A percentile compares a stretch with the other conserved stretches of the same genome.
Conservation (phyloP, 1,140 invertebrate genomes). For the Zaprionus nigranus region DNA sequence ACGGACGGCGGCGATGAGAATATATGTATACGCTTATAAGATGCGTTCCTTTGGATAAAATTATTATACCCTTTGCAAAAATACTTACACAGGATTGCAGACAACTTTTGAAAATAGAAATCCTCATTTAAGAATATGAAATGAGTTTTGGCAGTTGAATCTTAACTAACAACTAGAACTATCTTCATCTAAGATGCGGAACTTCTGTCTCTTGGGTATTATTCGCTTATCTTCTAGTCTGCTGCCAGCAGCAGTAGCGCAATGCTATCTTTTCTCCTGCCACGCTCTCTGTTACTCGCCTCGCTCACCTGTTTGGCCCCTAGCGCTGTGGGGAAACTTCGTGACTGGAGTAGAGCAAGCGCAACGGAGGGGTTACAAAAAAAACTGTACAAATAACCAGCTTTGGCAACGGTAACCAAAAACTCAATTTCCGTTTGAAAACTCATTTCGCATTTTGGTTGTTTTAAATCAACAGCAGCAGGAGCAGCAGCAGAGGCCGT, state of each 20-base stretch:
- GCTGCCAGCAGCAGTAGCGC: background rate
- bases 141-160: background rate
- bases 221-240: background rate
- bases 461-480: slow-evolving; percentile 77
- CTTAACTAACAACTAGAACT: background rate
- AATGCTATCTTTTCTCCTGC: background rate
- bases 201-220: background rate
- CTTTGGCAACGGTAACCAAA: slow-evolving; percentile 64
- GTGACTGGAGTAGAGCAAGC: background rate
- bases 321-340: slow-evolving; percentile 25
- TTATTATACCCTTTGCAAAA: too few species aligned
- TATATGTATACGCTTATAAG: too few species aligned
- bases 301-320: slow-evolving; percentile 25
- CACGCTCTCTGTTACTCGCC: background rate
- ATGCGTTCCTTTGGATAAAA: too few species aligned
- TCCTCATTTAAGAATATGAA: background rate
- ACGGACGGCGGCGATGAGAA: too few species aligned
- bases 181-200: background rate
- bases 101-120: background rate
- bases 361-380: background rate
- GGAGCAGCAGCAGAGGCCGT: slow-evolving; percentile 55
- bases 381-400: slow-evolving; percentile 54
- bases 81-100: too few species aligned
- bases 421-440: slow-evolving; percentile 80
- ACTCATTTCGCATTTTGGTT: slow-evolving; percentile 80